A percentile compares a stretch with the other conserved stretches of the same genome.
These are phyloP conservation scores for Melanotaenia nigrans DNA, from an alignment of 2,797 vertebrate species.

Conservation along the genomic window DNA sequence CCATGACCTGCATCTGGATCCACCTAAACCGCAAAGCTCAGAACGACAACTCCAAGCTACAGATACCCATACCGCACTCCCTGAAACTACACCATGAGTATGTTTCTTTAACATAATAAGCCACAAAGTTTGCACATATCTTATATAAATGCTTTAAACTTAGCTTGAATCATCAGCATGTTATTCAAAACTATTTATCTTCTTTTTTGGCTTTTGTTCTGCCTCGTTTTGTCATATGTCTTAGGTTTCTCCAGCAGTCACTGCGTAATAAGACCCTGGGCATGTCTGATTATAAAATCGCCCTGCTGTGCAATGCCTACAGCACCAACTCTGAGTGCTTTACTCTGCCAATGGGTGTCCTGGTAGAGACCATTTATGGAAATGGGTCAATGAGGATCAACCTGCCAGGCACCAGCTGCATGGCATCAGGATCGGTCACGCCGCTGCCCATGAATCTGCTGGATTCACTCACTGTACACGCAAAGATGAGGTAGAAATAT, in stretches of 20 bases:
- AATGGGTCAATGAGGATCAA: constrained; percentile 91
- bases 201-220: neutral
- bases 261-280: constrained; percentile 94
- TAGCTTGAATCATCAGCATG: neutral
- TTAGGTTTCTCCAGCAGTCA: constrained; percentile 96
- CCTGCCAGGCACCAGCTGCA: constrained; percentile 94
- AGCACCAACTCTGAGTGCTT: constrained; percentile 99
- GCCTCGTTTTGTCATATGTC: neutral
- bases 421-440: constrained; percentile 93
- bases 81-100: constrained; percentile 98
- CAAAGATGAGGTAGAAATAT: constrained; percentile 94
- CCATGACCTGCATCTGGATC: constrained; percentile 99
- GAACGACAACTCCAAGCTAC: constrained; percentile 94
- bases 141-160: neutral
- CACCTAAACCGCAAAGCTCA: constrained; percentile 99
- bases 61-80: constrained; percentile 98
- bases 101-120: neutral
- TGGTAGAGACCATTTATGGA: constrained; percentile 99
- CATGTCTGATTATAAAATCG: constrained; percentile 99
- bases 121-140: neutral
- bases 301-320: constrained; percentile 96
- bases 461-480: constrained; percentile 97
- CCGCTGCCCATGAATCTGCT: constrained; percentile 97
- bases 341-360: constrained; percentile 96
- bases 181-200: neutral